phyloP scores from a whole-genome alignment of 37 sponge, comb jelly and placozoan species.

The Halisarca cf. caerulea region DNA sequence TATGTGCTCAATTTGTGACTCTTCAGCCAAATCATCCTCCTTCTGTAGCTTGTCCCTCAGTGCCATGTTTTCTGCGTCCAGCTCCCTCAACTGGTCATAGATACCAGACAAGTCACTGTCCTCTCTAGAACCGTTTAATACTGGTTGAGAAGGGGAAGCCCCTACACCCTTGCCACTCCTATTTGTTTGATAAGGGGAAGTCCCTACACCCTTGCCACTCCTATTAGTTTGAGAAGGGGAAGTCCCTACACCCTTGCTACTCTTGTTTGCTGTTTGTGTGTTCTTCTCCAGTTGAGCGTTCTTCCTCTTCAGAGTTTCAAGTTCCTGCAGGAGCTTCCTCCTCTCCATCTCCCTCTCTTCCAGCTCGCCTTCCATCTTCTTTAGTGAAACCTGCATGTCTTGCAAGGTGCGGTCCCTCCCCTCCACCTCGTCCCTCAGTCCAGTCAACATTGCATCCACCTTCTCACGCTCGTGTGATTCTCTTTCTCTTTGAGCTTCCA shows the following conservation, averaged over 20 bases:
- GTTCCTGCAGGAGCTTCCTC: not conserved
- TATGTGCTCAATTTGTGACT: not conserved
- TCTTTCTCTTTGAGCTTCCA: not conserved
- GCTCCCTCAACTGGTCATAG: constrained; percentile 22
- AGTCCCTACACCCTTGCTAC: not conserved
- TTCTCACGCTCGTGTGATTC: not conserved
- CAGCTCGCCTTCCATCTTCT: not conserved
- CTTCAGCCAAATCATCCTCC: constrained; percentile 7
- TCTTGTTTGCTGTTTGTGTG: not conserved
- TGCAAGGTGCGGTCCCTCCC: too few relatives aligned
- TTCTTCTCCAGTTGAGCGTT: not conserved
- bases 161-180: not conserved
- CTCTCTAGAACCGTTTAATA: not conserved
- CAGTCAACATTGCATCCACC: constrained; percentile 28
- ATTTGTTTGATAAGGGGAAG: not conserved
- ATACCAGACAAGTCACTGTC: constrained; percentile 17
- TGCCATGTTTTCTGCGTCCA: not conserved
- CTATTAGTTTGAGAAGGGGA: not conserved
- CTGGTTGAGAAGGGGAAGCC: not conserved
- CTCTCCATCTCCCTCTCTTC: not conserved
- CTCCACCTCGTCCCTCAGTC: constrained; percentile 28
- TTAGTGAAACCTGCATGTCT: not conserved
- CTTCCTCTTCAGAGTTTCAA: constrained; percentile 29
- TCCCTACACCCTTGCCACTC: not conserved
- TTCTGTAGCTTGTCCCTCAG: not conserved